Evolutionary conservation across 1,140 invertebrate species (phyloP).

Genomic region (Listronotus bonariensis): DNA sequence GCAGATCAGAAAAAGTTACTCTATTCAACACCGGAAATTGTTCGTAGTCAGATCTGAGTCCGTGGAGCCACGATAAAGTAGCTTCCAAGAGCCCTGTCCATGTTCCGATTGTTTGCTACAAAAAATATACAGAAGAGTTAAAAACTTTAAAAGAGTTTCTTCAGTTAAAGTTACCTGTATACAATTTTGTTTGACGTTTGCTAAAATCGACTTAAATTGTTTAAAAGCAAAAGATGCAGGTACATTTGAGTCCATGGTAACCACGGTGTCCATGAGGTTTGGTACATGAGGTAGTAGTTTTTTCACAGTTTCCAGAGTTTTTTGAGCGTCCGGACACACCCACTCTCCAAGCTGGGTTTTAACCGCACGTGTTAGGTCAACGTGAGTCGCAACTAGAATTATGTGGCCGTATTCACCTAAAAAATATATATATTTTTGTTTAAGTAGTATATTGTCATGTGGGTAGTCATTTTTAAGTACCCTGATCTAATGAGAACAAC

Average conservation of each 20-base stretch:
- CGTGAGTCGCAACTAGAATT: slow-evolving; percentile 70
- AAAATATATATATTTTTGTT: no score
- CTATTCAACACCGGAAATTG: slow-evolving; percentile 72
- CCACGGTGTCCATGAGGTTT: slow-evolving; percentile 53
- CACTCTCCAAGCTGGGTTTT: slow-evolving; percentile 64
- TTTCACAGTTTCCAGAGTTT: slow-evolving; percentile 59
- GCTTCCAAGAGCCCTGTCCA: slow-evolving; percentile 69
- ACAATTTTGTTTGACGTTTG: slow-evolving; percentile 48
- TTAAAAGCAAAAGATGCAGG: slow-evolving; percentile 59
- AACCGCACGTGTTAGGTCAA: slow-evolving; percentile 61
- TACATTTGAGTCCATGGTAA: slow-evolving; percentile 67
- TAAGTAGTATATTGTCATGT: no score
- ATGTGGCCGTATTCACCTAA: slow-evolving; percentile 65
- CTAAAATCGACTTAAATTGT: slow-evolving; percentile 48
- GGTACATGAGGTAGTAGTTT: slow-evolving; percentile 52
- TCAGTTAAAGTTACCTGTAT: slow-evolving; percentile 43
- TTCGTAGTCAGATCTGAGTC: slow-evolving; percentile 60
- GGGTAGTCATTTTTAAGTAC: no score
- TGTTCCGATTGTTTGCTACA: slow-evolving; percentile 57
- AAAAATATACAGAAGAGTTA: slow-evolving; percentile 2
- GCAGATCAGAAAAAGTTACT: slow-evolving; percentile 66
- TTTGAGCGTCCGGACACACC: slow-evolving; percentile 62
- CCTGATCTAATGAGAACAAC: no score
- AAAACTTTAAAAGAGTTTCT: neutral
- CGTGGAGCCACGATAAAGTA: slow-evolving; percentile 61